Evolutionary conservation across 2,888 invertebrate species (phyloP), one percentile per base, ranked within the genome.

Genomic region (Antitype chi): DNA sequence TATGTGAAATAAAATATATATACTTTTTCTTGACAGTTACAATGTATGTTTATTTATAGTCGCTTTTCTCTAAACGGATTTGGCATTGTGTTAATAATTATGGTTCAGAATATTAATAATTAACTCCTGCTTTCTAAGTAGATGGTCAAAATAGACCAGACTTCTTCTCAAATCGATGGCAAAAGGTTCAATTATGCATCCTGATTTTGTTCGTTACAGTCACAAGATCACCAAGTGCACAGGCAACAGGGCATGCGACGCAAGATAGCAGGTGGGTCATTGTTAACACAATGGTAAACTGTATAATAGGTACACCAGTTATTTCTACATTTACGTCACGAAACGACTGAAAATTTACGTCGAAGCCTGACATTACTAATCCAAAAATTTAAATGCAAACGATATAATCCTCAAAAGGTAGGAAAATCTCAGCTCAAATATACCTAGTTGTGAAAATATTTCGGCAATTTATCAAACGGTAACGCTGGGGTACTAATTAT

Each of bases 381-480:
- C 74, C 53, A 8, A 5, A 71, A 71, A 81, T 84, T 82, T 72
- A 53, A 71, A 85, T 81, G 63, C 68, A 57, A 85, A 83, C 82
- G 82, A 62, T 67, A 59, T 80, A 82, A 82, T 81, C 55, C 70
- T 70, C 25, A 49, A 73, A 74, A 71, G 13, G 4, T 57, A n/a
- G 57, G 75, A 75, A 85, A 73, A 66, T 64, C 25, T 59, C n/a
- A n/a, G 53, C 60, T 52, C 11, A 66, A 64, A 69, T 82, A 76
- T 63, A 63, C 63, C 13, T 60, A 72, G 64, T 70, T 55, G 74
- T 55, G 76, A 71, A 81, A 84, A 84, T 79, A 88, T 86, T 82
- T 71, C 47, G 70, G 64, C 59, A 78, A 88, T 88, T 87, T 79
- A 81, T 87, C 80, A 88, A 78, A 69, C 63, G 32, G 79, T 43